Conservation (phyloP, 2,113 vertebrate species). For the Xenopus borealis region DNA sequence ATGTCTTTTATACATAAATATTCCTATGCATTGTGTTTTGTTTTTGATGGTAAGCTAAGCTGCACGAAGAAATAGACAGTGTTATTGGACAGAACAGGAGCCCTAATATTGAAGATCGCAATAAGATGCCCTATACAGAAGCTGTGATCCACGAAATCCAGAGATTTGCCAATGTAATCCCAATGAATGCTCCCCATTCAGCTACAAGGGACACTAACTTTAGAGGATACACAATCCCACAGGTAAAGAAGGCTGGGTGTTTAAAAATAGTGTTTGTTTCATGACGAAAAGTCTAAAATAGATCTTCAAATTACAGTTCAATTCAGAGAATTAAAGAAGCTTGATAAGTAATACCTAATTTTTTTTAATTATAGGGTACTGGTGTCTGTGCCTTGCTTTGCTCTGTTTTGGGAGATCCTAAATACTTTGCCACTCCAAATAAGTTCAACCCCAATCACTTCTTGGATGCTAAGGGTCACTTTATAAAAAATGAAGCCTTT, state of each 20-base stretch:
- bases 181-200: conserved; percentile 40
- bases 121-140: conserved; percentile 33
- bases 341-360: neutral
- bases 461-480: conserved; percentile 20
- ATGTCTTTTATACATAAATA: no score
- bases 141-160: conserved; percentile 45
- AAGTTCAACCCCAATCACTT: conserved; percentile 38
- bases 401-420: conserved; percentile 32
- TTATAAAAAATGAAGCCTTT: conserved; percentile 36
- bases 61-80: conserved; percentile 35
- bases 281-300: no score
- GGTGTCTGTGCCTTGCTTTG: conserved; percentile 31
- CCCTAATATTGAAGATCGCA: conserved; percentile 28
- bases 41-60: conserved; percentile 10
- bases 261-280: no score
- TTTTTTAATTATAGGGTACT: conserved; percentile 17
- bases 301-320: no score
- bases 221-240: conserved; percentile 26
- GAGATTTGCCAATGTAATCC: conserved; percentile 40
- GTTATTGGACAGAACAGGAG: conserved; percentile 25
- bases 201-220: conserved; percentile 27
- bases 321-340: no score
- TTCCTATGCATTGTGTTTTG: no score
- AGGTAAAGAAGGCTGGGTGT: conserved; percentile 1
- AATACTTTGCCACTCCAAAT: conserved; percentile 16